Evolutionary conservation across 2,888 invertebrate genomes (phyloP).

Genomic region (Ochropacha duplaris): DNA sequence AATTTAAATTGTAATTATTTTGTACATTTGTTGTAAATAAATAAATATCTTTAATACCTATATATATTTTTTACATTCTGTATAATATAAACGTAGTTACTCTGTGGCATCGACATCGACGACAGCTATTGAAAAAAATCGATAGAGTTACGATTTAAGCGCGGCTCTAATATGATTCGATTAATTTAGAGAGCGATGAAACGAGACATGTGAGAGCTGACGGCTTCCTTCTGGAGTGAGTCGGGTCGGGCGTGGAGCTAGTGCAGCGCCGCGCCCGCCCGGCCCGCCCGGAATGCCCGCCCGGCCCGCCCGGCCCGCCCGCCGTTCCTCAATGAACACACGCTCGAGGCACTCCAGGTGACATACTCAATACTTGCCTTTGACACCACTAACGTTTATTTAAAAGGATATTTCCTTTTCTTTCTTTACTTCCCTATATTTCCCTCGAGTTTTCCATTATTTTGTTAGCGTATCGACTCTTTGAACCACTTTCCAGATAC

Average conservation of each 20-base stretch:
- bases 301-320: too few species aligned
- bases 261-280: too few species aligned
- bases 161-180: constrained; percentile 27
- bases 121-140: constrained; percentile 32
- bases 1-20: too few species aligned
- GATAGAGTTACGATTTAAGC: constrained; percentile 30
- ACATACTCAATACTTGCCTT: too few species aligned
- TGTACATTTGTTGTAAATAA: too few species aligned
- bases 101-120: constrained; percentile 17
- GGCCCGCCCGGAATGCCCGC: too few species aligned
- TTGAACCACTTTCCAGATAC: neutral
- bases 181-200: constrained; percentile 17
- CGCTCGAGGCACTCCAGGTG: too few species aligned
- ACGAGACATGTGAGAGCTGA: neutral
- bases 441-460: neutral
- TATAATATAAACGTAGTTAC: too few species aligned
- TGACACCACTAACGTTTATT: too few species aligned
- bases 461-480: neutral
- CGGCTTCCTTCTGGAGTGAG: neutral
- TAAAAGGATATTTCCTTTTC: neutral
- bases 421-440: neutral
- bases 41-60: too few species aligned
- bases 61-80: too few species aligned
- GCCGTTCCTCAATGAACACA: neutral
- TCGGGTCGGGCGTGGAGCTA: too few species aligned